phyloP scores from a whole-genome alignment of 2,113 vertebrate genomes.

The Brachionichthys hirsutus region DNA sequence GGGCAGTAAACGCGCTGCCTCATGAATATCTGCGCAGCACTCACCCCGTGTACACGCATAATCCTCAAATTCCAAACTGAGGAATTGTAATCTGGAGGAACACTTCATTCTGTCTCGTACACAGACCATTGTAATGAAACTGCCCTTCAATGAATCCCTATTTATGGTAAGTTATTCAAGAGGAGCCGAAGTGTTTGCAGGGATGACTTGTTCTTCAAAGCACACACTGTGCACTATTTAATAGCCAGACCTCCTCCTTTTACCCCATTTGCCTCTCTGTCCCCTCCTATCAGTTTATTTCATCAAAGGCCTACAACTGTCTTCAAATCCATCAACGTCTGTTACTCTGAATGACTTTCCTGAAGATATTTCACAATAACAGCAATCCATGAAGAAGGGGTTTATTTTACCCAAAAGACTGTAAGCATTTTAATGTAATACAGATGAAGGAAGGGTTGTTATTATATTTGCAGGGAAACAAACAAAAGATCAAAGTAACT shows the following conservation, averaged over 20 bases:
- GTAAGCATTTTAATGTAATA: constrained; percentile 44
- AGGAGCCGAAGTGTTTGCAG: constrained; percentile 46
- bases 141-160: constrained; percentile 63
- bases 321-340: constrained; percentile 11
- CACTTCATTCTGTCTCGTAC: constrained; percentile 65
- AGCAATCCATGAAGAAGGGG: constrained; percentile 31
- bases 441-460: constrained; percentile 44
- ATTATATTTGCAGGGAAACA: constrained; percentile 21
- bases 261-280: constrained; percentile 16
- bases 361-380: constrained; percentile 44
- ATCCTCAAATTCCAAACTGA: constrained; percentile 60
- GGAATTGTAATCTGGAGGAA: constrained; percentile 69
- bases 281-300: constrained; percentile 25
- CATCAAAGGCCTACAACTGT: constrained; percentile 15
- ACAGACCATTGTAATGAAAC: constrained; percentile 48
- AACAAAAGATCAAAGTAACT: constrained; percentile 18
- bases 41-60: constrained; percentile 50
- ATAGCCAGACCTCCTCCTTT: constrained; percentile 43
- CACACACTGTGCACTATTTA: constrained; percentile 66
- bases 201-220: constrained; percentile 64
- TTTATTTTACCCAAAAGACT: constrained; percentile 28
- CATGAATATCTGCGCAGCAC: constrained; percentile 42
- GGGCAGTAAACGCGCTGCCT: constrained; percentile 46
- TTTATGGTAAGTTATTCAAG: constrained; percentile 75
- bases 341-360: neutral